Percentiles rank a stretch among this genome's conserved stretches.
phyloP scores from a whole-genome alignment of 2,113 vertebrate species.

The Lophius piscatorius region DNA sequence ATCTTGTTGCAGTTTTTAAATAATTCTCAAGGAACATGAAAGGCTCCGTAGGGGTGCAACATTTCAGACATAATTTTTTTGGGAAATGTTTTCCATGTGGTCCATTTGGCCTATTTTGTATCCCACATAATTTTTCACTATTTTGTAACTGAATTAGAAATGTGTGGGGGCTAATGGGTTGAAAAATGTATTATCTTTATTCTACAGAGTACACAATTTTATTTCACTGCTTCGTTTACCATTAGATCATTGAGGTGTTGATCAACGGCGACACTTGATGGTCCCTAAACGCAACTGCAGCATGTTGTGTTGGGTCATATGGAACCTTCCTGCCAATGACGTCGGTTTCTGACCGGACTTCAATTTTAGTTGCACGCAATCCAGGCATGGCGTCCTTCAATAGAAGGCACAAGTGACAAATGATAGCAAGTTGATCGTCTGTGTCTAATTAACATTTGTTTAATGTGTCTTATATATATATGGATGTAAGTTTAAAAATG shows the following conservation, averaged over 20 bases:
- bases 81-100: no score
- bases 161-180: no score
- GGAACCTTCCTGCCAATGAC: conserved; percentile 1
- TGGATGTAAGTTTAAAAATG: not conserved
- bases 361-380: not conserved
- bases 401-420: not conserved
- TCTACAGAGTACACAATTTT: no score
- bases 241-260: not conserved
- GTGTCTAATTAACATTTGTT: not conserved
- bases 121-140: no score
- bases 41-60: no score
- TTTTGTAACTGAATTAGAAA: no score
- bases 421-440: not conserved
- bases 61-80: no score
- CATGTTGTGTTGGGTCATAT: fast-evolving
- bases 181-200: no score
- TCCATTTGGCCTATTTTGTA: no score
- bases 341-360: conserved; percentile 39
- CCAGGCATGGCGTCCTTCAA: conserved; percentile 71
- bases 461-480: fast-evolving
- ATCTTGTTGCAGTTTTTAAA: no score
- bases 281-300: not conserved
- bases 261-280: conserved; percentile 51
- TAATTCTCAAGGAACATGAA: no score
- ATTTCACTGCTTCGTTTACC: no score